These are phyloP conservation scores for Spicauda simplicius DNA, from an alignment of 2,888 invertebrate genomes.

Conservation along the genomic window DNA sequence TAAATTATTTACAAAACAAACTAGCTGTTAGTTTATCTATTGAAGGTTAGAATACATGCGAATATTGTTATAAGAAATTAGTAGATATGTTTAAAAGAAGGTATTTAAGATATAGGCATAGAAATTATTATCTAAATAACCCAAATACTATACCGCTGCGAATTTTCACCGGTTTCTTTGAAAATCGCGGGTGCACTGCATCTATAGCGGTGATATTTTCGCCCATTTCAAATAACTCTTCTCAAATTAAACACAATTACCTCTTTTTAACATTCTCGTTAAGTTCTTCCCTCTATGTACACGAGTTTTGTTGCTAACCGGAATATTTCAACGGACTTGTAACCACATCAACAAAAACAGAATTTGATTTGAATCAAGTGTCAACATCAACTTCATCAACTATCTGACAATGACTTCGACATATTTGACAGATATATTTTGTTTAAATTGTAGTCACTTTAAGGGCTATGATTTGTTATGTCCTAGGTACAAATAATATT, in stretches of 20 bases:
- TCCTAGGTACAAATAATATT: too few relatives aligned
- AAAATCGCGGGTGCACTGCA: slow-evolving; percentile 71
- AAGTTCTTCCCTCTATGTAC: background rate
- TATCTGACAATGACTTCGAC: too few relatives aligned
- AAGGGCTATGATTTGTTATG: too few relatives aligned
- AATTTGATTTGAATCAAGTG: too few relatives aligned
- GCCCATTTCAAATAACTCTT: slow-evolving; percentile 49
- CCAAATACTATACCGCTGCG: slow-evolving; percentile 66
- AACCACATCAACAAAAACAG: slow-evolving; percentile 3
- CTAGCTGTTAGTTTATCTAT: too few relatives aligned
- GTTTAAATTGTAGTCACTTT: too few relatives aligned
- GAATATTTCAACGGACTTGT: background rate
- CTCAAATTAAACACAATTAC: slow-evolving; percentile 53
- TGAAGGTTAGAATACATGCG: too few relatives aligned
- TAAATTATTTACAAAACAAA: too few relatives aligned
- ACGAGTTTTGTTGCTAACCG: background rate
- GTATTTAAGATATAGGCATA: background rate
- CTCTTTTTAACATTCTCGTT: slow-evolving; percentile 62
- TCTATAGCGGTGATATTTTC: slow-evolving; percentile 54
- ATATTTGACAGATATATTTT: too few relatives aligned
- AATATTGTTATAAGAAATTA: too few relatives aligned
- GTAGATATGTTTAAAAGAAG: too few relatives aligned
- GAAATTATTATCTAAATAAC: slow-evolving; percentile 6
- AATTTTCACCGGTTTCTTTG: slow-evolving; percentile 53
- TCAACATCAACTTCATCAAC: too few relatives aligned